Conservation (phyloP, 2,888 invertebrate species). For the Agrypnus murinus region DNA sequence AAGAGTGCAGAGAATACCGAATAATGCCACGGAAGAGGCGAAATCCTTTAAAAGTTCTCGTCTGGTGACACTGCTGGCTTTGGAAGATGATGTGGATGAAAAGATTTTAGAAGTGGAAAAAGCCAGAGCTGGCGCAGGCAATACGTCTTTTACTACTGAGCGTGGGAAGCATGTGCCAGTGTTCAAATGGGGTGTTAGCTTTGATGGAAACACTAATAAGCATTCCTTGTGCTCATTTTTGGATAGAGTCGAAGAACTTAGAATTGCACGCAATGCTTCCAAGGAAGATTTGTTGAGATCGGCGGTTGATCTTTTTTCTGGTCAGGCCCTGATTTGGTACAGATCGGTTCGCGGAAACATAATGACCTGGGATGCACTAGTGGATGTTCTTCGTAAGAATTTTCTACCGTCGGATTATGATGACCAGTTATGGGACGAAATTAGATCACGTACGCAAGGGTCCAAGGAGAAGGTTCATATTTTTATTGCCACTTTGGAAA, state of each 20-base stretch:
- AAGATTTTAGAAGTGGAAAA: too few species aligned
- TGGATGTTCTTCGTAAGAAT: conserved; percentile 27
- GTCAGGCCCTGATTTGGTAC: conserved; percentile 55
- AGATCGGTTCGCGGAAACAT: conserved; percentile 42
- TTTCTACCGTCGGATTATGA: conserved; percentile 53
- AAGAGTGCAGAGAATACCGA: too few species aligned
- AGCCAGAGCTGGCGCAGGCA: too few species aligned
- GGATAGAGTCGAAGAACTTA: conserved; percentile 54
- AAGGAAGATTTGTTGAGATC: conserved; percentile 47
- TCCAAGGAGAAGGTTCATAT: conserved; percentile 44
- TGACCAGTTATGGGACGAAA: conserved; percentile 48
- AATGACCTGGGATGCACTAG: conserved; percentile 45
- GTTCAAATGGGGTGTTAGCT: conserved; percentile 26
- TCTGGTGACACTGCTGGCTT: too few species aligned
- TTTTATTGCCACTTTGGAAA: conserved; percentile 51
- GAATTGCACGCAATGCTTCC: conserved; percentile 46
- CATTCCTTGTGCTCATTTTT: conserved; percentile 45
- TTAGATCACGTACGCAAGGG: conserved; percentile 48
- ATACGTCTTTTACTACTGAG: too few species aligned
- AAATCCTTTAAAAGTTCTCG: too few species aligned
- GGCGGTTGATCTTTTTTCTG: conserved; percentile 55
- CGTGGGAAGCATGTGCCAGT: too few species aligned
- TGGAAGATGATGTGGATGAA: too few species aligned
- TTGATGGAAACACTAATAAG: conserved; percentile 1
- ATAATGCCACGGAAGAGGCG: too few species aligned